Percentiles rank a stretch among this genome's conserved stretches.
Evolutionary conservation across 2,797 vertebrate species (phyloP).

Genomic region (Acrossocheilus wenchowensis): DNA sequence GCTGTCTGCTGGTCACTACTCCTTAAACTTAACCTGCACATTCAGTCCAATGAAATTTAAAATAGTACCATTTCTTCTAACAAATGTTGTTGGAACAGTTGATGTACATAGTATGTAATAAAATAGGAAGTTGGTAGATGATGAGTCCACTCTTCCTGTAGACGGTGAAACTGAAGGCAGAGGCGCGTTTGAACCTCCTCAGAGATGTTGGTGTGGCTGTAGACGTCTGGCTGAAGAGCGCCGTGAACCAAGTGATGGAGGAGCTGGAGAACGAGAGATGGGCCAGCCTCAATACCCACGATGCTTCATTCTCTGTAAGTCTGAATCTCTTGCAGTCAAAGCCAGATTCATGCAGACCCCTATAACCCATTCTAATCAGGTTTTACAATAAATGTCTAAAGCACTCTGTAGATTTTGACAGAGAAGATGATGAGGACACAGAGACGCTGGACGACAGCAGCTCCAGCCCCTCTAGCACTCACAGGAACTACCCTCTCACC

Average conservation of each 20-base stretch:
- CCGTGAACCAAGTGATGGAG: conserved; percentile 98
- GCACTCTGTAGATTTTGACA: conserved; percentile 81
- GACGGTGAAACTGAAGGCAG: conserved; percentile 92
- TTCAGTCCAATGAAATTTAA: not conserved
- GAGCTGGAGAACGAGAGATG: conserved; percentile 95
- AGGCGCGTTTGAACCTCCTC: conserved; percentile 89
- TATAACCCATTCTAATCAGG: not conserved
- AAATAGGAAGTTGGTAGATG: not conserved
- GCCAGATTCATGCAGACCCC: not conserved
- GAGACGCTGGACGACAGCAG: conserved; percentile 94
- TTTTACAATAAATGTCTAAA: conserved; percentile 14
- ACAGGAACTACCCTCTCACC: conserved; percentile 94
- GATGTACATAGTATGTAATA: not conserved
- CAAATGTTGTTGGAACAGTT: not conserved
- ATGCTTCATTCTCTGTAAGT: conserved; percentile 86
- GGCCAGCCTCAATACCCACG: conserved; percentile 85
- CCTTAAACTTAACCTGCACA: not conserved
- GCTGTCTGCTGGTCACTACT: not conserved
- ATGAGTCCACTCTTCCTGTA: conserved; percentile 65
- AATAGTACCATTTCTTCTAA: not conserved
- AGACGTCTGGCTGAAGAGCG: conserved; percentile 94
- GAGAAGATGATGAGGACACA: conserved; percentile 92
- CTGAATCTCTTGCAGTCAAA: not conserved
- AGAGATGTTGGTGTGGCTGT: conserved; percentile 89
- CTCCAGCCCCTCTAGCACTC: conserved; percentile 94